Base-by-base conservation (phyloP, 2,113 vertebrate species). In the Nothoprocta perdicaria region DNA sequence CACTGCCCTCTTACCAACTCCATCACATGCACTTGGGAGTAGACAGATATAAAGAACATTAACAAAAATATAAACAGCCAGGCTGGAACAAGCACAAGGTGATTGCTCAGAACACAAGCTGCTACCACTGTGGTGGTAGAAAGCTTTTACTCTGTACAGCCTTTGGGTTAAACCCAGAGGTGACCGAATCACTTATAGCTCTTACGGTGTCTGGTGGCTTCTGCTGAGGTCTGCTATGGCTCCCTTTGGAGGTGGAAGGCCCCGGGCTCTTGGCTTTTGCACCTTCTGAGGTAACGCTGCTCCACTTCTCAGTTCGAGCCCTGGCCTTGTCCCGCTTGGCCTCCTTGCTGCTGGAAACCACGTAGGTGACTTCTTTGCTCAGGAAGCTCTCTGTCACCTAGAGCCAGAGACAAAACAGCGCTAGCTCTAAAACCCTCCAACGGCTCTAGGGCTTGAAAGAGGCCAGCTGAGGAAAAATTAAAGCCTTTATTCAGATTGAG, bases 341-440 rank as follows among this genome's bases (percentile, higher is more conserved):
- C 84, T 98, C 98, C 65, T 77, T 97, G 90, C 75, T 98, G 94
- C 97, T 98, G 73, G 98, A 98, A 86, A 99, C 97, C 58, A 99
- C 97, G 2, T 97, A 98, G 84, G 88, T 98, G 66, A 99, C 97
- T 93, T 99, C 98, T 95, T 98, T 98, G 95, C 99, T 98, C 33
- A 99, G 97, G 93, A 99, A 99, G 95, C 98, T 98, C 94, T 99
- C 98, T 0, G 98, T 97, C 38, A 95, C 97, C 98, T 98, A 96
- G 78, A 97, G 95, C 1, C 71, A 76, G 69, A 93, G 66, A 60
- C 5, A 94, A 41, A 80, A 93, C 50, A 92, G 55, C 85, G 46
- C 81, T 72, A 94, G 86, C 91, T 79, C 45, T 52, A 58, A 63
- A 53, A 76, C 62, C n/a, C 58, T 35, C 53, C 50, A 10, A 61